Conservation (phyloP, 2,113 vertebrate genomes). For the Gallinago jamesoni region DNA sequence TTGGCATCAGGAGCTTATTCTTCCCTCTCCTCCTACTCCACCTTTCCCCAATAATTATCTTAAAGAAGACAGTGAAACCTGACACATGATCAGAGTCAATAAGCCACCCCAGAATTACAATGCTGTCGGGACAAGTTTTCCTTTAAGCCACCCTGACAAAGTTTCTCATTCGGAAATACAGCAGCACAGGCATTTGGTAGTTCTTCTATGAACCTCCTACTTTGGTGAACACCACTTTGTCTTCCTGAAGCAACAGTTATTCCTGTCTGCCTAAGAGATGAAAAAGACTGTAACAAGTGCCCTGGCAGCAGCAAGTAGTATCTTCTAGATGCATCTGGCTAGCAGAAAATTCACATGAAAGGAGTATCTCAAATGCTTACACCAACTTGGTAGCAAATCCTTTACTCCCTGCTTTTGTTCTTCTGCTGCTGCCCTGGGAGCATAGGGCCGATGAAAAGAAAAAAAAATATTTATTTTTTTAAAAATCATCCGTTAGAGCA, state of each 20-base stretch:
- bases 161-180: background rate
- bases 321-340: background rate
- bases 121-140: background rate
- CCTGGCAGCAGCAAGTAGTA: background rate
- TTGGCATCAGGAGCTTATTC: background rate
- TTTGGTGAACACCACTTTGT: background rate
- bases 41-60: background rate
- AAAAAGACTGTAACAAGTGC: background rate
- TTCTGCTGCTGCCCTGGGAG: background rate
- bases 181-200: background rate
- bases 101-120: background rate
- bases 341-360: background rate
- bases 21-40: background rate
- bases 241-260: background rate
- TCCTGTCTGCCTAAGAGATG: background rate
- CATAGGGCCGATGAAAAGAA: background rate
- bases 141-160: background rate
- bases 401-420: background rate
- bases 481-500: background rate
- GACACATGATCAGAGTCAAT: background rate
- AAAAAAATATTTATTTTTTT: background rate
- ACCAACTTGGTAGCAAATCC: background rate
- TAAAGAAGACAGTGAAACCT: background rate
- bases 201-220: background rate
- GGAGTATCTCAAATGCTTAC: background rate